Evolutionary conservation across 2,888 invertebrate genomes (phyloP), one percentile per base, ranked within the genome.

Genomic region (Colletes collaris): DNA sequence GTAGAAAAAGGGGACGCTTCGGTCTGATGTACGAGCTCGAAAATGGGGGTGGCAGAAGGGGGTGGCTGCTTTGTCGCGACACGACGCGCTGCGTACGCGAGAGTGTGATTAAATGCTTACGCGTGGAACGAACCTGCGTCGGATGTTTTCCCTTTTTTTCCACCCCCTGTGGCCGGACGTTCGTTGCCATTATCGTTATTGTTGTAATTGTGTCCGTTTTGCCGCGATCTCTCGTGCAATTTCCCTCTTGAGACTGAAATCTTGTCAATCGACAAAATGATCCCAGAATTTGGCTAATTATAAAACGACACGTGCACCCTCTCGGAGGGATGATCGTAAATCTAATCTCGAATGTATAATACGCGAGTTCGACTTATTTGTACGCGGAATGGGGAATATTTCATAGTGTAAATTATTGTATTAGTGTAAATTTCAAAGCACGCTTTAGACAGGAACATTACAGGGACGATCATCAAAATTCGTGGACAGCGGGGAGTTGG

Each of bases 1-100:
- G 85, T 68, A 81, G 81, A 77, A 85, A 81, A 82, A 81, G 76
- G 77, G 71, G 67, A 71, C 68, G 82, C 60, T 58, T 53, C 68
- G 53, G n/a, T 40, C 65, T 86, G 86, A 85, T 71, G 70, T 81
- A 83, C 81, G 81, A 83, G 70, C 77, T 74, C 73, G 69, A 73
- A 80, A 85, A 83, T 68, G 52, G 58, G 58, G 53, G n/a, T 3
- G 66, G 63, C 13, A 2, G 46, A 37, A n/a, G 6, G 53, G 35
- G 52, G 13, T 4, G 13, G 13, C 13, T 16, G 16, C 50, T 3
- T n/a, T 44, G 13, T 37, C 37, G 53, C 8, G 11, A 10, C 55
- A 27, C 55, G 10, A 10, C 16, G 37, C 27, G 35, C 27, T 49
- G 16, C 5, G n/a, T n/a, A 46, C 68, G 49, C 68, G 53, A 52